These are phyloP conservation scores for Holacanthella duospinosa DNA, from an alignment of 2,888 invertebrate species.

Conservation along the genomic window DNA sequence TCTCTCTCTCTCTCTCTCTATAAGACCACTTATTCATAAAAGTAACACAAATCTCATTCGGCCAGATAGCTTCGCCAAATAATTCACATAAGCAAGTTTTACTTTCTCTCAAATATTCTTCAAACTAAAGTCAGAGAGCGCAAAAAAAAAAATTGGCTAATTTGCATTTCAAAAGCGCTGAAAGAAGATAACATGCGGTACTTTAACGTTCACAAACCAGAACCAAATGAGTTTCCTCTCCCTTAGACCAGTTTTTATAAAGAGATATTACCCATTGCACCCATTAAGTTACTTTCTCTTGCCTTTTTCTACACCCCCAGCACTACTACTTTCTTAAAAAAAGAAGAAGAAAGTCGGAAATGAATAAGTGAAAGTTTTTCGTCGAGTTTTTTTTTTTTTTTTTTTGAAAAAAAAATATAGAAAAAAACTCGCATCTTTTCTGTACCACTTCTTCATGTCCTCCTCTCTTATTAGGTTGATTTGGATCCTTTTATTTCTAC, in stretches of 20 bases:
- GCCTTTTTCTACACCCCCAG: neutral
- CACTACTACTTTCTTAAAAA: neutral
- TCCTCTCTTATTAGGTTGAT: neutral
- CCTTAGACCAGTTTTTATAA: neutral
- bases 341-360: neutral
- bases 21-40: no score
- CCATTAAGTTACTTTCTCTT: neutral
- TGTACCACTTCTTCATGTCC: neutral
- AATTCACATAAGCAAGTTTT: neutral
- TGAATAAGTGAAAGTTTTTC: neutral
- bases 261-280: neutral
- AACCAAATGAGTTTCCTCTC: slow-evolving; percentile 1
- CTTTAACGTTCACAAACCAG: neutral
- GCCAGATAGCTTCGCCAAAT: no score
- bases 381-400: neutral
- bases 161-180: slow-evolving; percentile 2
- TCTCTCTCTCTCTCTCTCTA: no score
- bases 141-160: neutral
- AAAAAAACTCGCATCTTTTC: neutral
- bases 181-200: slow-evolving; percentile 5
- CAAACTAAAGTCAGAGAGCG: neutral
- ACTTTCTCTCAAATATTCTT: neutral
- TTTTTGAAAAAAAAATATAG: neutral
- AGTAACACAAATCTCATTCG: no score
- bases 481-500: no score